These are phyloP conservation scores for Chelonus insularis DNA, from an alignment of 1,140 invertebrate species.

Conservation along the genomic window DNA sequence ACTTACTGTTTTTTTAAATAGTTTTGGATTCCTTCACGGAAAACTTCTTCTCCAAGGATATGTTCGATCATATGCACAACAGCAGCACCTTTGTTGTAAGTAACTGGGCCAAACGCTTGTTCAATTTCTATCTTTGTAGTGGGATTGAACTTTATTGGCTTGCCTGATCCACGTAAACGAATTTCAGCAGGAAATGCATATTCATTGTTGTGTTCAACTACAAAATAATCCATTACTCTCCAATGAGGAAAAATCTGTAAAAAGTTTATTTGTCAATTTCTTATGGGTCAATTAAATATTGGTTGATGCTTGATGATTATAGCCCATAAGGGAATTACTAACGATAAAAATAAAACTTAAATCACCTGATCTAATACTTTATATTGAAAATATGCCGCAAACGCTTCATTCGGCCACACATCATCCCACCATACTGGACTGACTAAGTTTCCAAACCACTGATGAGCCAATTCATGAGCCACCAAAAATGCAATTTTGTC, in stretches of 20 bases:
- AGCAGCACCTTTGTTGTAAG: constrained; percentile 65
- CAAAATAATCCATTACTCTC: constrained; percentile 3
- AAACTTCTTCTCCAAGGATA: constrained; percentile 54
- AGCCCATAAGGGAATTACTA: too few species aligned
- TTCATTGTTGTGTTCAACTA: background rate
- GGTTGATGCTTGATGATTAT: too few species aligned
- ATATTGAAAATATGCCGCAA: constrained; percentile 56
- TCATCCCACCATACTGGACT: constrained; percentile 51
- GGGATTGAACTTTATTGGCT: constrained; percentile 56
- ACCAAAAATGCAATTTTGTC: constrained; percentile 44
- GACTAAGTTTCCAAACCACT: constrained; percentile 42
- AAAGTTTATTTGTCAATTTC: too few species aligned
- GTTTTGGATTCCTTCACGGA: constrained; percentile 48
- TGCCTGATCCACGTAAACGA: background rate
- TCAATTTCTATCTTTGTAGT: constrained; percentile 72
- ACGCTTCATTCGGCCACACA: constrained; percentile 65
- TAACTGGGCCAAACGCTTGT: constrained; percentile 77
- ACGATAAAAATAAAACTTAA: too few species aligned
- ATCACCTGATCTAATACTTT: constrained; percentile 2
- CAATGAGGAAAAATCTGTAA: constrained; percentile 1
- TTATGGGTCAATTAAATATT: too few species aligned
- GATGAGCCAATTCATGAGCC: constrained; percentile 61
- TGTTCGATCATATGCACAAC: constrained; percentile 60
- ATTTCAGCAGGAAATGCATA: background rate
- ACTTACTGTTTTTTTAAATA: constrained; percentile 55